These are phyloP conservation scores for Kradibia gibbosae DNA, from an alignment of 1,140 invertebrate genomes.

Conservation along the genomic window DNA sequence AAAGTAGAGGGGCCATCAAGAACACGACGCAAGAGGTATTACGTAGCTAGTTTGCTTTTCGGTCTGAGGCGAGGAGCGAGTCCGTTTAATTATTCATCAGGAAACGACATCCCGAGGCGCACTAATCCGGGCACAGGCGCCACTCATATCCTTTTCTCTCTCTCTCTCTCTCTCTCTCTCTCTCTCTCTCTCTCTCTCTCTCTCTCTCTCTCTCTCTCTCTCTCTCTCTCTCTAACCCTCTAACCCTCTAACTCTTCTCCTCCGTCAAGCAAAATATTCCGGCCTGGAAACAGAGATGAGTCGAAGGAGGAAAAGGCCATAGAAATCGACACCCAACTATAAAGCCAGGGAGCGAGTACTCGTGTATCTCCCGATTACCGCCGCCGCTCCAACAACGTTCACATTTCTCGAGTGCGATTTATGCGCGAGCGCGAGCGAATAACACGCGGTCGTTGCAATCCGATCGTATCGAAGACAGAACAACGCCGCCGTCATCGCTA, in stretches of 20 bases:
- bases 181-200: no score
- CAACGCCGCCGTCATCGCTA: not conserved
- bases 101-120: not conserved
- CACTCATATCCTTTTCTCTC: not conserved
- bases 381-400: not conserved
- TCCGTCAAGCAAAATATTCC: no score
- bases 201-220: no score
- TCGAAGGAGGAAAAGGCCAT: not conserved
- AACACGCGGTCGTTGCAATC: conserved; percentile 9
- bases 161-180: no score
- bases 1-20: no score
- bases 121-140: not conserved
- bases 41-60: not conserved
- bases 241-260: no score
- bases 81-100: conserved; percentile 16
- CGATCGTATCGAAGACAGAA: conserved; percentile 14
- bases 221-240: no score
- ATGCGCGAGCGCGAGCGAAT: not conserved
- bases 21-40: not conserved
- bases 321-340: not conserved
- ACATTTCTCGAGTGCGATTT: conserved; percentile 9
- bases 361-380: conserved; percentile 16
- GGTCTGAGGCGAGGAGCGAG: not conserved
- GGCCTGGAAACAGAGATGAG: not conserved
- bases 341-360: conserved; percentile 4